phyloP scores from a whole-genome alignment of 1,140 invertebrate genomes.

The Campoletis sonorensis region DNA sequence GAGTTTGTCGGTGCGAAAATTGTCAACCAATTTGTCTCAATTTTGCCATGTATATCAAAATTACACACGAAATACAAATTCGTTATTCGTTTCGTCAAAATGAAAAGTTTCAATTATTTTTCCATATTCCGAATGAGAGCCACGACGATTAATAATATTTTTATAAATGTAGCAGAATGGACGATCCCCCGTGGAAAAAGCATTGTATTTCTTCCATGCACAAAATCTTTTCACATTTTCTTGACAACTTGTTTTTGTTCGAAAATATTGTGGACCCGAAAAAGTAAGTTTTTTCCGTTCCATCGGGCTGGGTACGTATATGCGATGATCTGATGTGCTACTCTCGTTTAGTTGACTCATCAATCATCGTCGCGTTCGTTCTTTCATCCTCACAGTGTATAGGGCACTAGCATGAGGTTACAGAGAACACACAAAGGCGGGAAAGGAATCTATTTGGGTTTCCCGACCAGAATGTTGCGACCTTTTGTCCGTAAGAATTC shows the following conservation, averaged over 20 bases:
- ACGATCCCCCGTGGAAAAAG: too few relatives aligned
- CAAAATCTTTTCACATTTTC: not conserved
- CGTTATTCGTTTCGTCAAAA: too few relatives aligned
- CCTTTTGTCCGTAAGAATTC: not conserved
- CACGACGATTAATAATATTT: too few relatives aligned
- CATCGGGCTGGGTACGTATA: not conserved
- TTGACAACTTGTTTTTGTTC: not conserved
- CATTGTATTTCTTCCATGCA: too few relatives aligned
- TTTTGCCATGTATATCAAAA: not conserved
- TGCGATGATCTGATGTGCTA: not conserved
- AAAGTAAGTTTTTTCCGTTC: not conserved
- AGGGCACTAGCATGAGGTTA: not conserved
- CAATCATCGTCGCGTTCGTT: constrained; percentile 31
- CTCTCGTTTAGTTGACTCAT: constrained; percentile 28
- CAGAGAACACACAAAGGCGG: not conserved
- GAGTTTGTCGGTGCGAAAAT: not conserved
- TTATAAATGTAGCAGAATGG: too few relatives aligned
- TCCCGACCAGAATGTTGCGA: not conserved
- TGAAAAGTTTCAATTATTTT: too few relatives aligned
- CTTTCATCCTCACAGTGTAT: not conserved
- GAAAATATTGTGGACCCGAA: not conserved
- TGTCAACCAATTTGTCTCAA: not conserved
- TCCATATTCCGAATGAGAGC: too few relatives aligned
- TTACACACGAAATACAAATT: too few relatives aligned
- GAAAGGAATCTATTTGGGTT: not conserved